These are phyloP conservation scores for Semicossyphus pulcher DNA, from an alignment of 2,113 vertebrate genomes.

Conservation along the genomic window DNA sequence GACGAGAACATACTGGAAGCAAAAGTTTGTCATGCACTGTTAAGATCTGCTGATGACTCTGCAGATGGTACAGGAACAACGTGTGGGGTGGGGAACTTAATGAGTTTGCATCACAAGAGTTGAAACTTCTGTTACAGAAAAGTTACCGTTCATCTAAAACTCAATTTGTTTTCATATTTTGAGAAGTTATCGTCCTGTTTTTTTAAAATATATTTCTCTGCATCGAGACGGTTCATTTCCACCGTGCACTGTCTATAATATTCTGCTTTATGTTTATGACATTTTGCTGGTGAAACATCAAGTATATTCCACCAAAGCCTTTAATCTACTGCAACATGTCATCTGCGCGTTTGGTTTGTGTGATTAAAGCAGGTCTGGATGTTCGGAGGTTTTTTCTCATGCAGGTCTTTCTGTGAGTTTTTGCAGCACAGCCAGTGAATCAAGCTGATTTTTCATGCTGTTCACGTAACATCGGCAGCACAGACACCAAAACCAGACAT, in stretches of 20 bases:
- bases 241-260: too few relatives aligned
- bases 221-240: too few relatives aligned
- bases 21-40: constrained; percentile 27
- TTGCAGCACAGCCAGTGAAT: constrained; percentile 26
- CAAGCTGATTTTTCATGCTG: constrained; percentile 38
- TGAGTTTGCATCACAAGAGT: neutral
- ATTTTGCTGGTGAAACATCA: too few relatives aligned
- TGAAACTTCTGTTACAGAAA: neutral
- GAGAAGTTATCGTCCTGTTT: too few relatives aligned
- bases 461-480: constrained; percentile 35
- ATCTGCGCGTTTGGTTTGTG: neutral
- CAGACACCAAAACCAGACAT: constrained; percentile 32
- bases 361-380: neutral
- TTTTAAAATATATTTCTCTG: too few relatives aligned
- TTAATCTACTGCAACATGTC: neutral
- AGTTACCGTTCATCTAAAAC: too few relatives aligned
- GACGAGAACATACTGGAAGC: constrained; percentile 15
- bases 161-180: too few relatives aligned
- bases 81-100: neutral
- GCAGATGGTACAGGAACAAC: constrained; percentile 13
- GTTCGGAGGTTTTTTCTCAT: neutral
- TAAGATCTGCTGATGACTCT: constrained; percentile 20
- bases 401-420: neutral
- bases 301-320: too few relatives aligned
- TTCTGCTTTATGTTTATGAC: too few relatives aligned